phyloP scores from a whole-genome alignment of 2,888 invertebrate genomes.

The Dexiosoma caninum region DNA sequence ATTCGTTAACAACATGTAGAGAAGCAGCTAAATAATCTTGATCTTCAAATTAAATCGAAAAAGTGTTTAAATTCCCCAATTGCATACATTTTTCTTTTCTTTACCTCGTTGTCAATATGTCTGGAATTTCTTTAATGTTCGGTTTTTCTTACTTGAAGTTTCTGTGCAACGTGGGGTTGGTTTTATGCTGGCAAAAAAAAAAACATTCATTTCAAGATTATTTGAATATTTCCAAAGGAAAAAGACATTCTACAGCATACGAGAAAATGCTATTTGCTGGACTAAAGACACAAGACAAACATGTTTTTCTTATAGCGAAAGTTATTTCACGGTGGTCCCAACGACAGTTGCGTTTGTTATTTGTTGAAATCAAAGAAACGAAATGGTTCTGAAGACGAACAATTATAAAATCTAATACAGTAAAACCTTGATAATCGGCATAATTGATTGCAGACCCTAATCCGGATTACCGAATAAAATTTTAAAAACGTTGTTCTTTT shows the following conservation, averaged over 20 bases:
- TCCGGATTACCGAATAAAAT: too few species aligned
- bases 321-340: not conserved
- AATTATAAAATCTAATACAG: not conserved
- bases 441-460: too few species aligned
- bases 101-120: slow-evolving; percentile 25
- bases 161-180: not conserved
- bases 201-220: not conserved
- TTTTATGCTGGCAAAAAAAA: not conserved
- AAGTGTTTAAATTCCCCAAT: slow-evolving; percentile 25
- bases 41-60: slow-evolving; percentile 48
- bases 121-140: slow-evolving; percentile 17
- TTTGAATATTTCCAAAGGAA: not conserved
- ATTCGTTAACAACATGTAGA: not conserved
- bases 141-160: not conserved
- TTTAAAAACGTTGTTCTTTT: too few species aligned
- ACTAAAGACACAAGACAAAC: not conserved
- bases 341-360: not conserved
- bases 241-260: not conserved
- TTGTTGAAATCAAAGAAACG: not conserved
- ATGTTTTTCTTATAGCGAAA: not conserved
- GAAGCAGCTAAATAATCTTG: slow-evolving; percentile 40
- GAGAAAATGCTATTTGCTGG: not conserved
- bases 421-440: too few species aligned
- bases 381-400: too few species aligned
- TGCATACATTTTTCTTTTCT: not conserved